Base-by-base conservation (phyloP, 1,140 invertebrate species). In the Tetramorium alpestre region DNA sequence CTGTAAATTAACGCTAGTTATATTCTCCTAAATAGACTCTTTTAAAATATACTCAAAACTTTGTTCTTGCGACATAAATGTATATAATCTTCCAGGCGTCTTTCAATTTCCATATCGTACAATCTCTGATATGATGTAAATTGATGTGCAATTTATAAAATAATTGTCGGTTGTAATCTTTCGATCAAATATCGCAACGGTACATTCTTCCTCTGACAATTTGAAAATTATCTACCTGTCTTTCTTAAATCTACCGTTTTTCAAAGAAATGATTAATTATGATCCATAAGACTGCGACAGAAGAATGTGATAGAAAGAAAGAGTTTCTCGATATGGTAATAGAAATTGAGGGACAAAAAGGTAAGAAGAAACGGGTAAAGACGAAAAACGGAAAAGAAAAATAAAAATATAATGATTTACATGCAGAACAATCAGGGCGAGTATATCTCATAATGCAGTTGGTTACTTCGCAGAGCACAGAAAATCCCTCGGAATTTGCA, bases 401-500 rank as follows among this genome's bases (percentile, higher is more conserved):
- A 2, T 44, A 80, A 69, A 33, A 16, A 10, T 44, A 49, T 38
- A 51, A 8, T 22, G 13, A 22, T 33, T 64, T 47, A 38, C 25
- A 16, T 10, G 47, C 47, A 25, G 22, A 33, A 7, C 13, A 44
- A 16, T 38, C 16, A 44, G 22, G 28, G 47, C 13, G 33, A 44
- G 18, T 51, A 22, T 41, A 38, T 54, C 22, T 6, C 7, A 28
- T 67, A 38, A 49, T 69, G 8, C 58, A 81, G 69, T 70, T 69
- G 11, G 33, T 69, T 81, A 69, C 11, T 69, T 81, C 5, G 16
- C 13, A n/a, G 10, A 56, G 25, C 77, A 54, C 47, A 25, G 51
- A 56, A 81, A 81, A 69, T 81, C 44, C 47, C 65, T 69, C 67
- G 62, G 33, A 80, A 80, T 81, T 54, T 80, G 47, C 51, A 56